A percentile compares a stretch with the other conserved stretches of the same genome.
Evolutionary conservation across 2,888 invertebrate species (phyloP).

Genomic region (Eurytoma adleriae): DNA sequence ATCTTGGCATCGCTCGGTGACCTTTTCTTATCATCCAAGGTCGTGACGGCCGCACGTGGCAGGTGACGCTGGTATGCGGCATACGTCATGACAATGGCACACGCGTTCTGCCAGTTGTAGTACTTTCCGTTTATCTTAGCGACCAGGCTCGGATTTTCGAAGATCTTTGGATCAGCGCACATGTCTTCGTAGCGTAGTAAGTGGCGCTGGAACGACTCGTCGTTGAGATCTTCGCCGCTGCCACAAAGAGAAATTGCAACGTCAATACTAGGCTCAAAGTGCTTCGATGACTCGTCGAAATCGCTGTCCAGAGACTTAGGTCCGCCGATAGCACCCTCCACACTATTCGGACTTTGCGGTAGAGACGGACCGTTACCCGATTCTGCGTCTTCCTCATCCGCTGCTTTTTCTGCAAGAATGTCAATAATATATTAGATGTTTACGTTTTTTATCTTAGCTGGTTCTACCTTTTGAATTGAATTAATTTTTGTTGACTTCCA

Average conservation of each 20-base stretch:
- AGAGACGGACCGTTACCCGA: conserved; percentile 97
- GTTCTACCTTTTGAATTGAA: no score
- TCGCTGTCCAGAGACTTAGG: conserved; percentile 88
- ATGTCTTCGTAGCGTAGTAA: conserved; percentile 78
- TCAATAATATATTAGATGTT: no score
- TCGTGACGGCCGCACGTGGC: conserved; percentile 78
- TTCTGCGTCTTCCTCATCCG: conserved; percentile 94
- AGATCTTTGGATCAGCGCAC: conserved; percentile 84
- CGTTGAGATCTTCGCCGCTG: conserved; percentile 78
- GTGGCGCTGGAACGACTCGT: conserved; percentile 81
- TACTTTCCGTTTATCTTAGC: conserved; percentile 92
- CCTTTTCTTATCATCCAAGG: conserved; percentile 69
- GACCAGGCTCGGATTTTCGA: conserved; percentile 89
- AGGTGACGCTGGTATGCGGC: conserved; percentile 91
- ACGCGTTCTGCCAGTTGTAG: conserved; percentile 94
- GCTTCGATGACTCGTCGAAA: conserved; percentile 83
- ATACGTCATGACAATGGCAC: conserved; percentile 91
- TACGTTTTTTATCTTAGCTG: no score
- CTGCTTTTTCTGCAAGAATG: conserved; percentile 64
- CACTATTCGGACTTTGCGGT: conserved; percentile 94
- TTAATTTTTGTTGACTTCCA: not conserved
- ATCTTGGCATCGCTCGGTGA: conserved; percentile 58
- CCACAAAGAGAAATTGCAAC: conserved; percentile 89
- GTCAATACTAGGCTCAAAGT: conserved; percentile 72
- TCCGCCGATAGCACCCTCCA: conserved; percentile 84